A percentile compares a stretch with the other conserved stretches of the same genome.
Conservation (phyloP, 2,797 vertebrate species). For the Sebastes jordani region DNA sequence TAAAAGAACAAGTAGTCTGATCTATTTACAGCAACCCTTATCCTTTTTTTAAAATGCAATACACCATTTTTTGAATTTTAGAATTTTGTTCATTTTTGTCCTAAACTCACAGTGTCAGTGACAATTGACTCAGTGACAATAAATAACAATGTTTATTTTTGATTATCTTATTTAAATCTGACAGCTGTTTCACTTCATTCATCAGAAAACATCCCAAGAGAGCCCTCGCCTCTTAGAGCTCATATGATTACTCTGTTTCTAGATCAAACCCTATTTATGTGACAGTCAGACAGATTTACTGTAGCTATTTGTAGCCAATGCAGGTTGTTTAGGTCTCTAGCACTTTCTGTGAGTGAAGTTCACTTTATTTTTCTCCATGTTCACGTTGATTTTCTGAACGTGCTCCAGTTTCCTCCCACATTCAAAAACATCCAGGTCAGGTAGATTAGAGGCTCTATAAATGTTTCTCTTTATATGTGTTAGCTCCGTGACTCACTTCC, state of each 20-base stretch:
- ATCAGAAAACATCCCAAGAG: constrained; percentile 19
- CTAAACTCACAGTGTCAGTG: neutral
- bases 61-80: neutral
- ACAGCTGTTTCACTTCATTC: constrained; percentile 3
- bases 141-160: neutral
- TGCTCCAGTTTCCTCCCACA: constrained; percentile 61
- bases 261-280: constrained; percentile 1
- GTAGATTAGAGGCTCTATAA: constrained; percentile 61
- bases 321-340: neutral
- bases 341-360: constrained; percentile 14
- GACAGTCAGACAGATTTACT: neutral
- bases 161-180: neutral
- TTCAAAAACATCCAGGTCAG: constrained; percentile 64
- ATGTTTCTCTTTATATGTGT: constrained; percentile 55
- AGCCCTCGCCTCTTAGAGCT: neutral
- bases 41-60: neutral
- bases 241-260: neutral
- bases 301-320: neutral
- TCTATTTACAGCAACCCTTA: neutral
- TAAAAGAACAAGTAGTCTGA: neutral
- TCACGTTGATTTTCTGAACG: constrained; percentile 55
- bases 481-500: constrained; percentile 40
- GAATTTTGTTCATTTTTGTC: neutral
- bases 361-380: constrained; percentile 24
- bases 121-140: neutral